Evolutionary conservation across 2,888 invertebrate species (phyloP).

Genomic region (Rhogogaster chlorosoma): DNA sequence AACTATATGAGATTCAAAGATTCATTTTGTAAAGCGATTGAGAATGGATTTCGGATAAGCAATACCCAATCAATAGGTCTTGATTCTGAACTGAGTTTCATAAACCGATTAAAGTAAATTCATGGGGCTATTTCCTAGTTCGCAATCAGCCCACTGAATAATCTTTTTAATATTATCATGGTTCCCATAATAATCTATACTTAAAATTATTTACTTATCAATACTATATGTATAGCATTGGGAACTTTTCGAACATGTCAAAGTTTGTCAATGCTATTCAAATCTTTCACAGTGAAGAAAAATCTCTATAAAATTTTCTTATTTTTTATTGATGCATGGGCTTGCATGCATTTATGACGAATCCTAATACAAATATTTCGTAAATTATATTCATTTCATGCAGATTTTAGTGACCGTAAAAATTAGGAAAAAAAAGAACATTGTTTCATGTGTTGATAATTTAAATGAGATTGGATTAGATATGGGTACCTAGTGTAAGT

Average conservation of each 20-base stretch:
- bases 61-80: background rate
- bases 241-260: background rate
- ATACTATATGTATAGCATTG: background rate
- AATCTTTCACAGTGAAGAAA: background rate
- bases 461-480: background rate
- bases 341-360: background rate
- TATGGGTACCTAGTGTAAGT: slow-evolving; percentile 2
- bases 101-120: background rate
- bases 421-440: background rate
- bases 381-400: background rate
- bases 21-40: background rate
- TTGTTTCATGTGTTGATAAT: background rate
- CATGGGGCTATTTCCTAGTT: background rate
- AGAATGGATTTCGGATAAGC: background rate
- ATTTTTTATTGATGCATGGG: background rate
- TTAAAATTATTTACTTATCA: background rate
- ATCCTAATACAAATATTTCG: background rate
- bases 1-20: background rate
- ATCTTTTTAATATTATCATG: background rate
- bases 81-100: background rate
- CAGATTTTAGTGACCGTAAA: background rate
- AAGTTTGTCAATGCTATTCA: background rate
- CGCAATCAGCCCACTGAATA: background rate
- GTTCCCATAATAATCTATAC: background rate
- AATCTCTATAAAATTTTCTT: background rate